Conservation (phyloP, 2,797 vertebrate species). For the Forpus xanthops region DNA sequence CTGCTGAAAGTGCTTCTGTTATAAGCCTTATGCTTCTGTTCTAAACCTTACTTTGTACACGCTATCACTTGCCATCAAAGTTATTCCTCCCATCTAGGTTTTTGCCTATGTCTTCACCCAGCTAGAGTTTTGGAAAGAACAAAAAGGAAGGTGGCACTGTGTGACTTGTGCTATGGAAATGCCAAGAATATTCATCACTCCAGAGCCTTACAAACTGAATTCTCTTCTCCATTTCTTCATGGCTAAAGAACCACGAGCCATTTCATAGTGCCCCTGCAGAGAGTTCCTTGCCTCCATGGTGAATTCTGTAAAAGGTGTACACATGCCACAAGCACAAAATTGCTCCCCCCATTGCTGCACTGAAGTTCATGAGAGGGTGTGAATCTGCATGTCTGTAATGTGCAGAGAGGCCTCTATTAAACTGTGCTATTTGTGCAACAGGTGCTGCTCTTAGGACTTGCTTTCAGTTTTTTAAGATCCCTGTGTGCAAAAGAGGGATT, state of each 20-base stretch:
- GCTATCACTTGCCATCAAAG: neutral
- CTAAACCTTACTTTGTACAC: neutral
- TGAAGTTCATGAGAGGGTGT: neutral
- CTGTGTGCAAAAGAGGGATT: neutral
- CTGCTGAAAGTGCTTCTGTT: neutral
- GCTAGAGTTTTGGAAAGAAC: neutral
- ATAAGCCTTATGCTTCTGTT: neutral
- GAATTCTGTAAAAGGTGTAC: neutral
- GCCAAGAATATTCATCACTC: neutral
- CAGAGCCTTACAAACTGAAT: neutral
- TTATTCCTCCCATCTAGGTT: neutral
- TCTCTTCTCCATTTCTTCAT: neutral
- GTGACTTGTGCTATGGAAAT: neutral
- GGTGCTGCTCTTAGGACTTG: neutral
- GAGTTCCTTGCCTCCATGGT: neutral
- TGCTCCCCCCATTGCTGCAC: neutral
- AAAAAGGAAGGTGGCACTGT: neutral
- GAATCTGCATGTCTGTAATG: rapidly evolving
- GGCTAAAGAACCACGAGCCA: neutral
- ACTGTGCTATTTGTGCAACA: too few species aligned
- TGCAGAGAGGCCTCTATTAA: neutral
- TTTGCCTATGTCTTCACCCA: neutral
- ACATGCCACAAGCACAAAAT: too few species aligned
- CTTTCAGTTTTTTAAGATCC: neutral
- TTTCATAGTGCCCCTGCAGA: neutral